These are phyloP conservation scores for Drosophila mayri DNA, from an alignment of 1,140 invertebrate species.

Conservation along the genomic window DNA sequence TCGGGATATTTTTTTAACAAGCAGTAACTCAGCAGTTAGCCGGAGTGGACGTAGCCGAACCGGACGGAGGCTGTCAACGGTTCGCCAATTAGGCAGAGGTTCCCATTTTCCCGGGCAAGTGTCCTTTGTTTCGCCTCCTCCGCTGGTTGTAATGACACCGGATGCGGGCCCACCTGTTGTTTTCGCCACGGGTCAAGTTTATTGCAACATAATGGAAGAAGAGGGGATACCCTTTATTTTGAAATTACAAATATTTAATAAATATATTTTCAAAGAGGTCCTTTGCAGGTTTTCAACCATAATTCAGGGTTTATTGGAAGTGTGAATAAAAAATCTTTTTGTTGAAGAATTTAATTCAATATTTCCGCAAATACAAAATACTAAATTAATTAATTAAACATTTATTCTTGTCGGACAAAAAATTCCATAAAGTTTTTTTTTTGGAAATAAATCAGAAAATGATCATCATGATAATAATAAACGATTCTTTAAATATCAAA, in stretches of 20 bases:
- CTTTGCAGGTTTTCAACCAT: not conserved
- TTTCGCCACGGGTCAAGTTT: not conserved
- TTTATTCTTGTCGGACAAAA: too few species aligned
- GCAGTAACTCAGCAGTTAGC: too few species aligned
- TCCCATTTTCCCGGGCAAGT: not conserved
- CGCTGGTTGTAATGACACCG: slow-evolving; percentile 44
- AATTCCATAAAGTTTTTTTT: too few species aligned
- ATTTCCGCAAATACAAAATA: too few species aligned
- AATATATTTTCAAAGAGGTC: not conserved
- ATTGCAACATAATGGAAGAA: not conserved
- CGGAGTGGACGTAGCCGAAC: slow-evolving; percentile 1
- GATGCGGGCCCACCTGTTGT: slow-evolving; percentile 54
- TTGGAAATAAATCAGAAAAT: too few species aligned
- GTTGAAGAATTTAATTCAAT: not conserved
- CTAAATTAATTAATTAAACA: too few species aligned
- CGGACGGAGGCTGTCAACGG: slow-evolving; percentile 20
- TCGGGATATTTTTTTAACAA: too few species aligned
- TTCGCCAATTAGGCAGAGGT: slow-evolving; percentile 36
- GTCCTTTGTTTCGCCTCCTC: slow-evolving; percentile 6
- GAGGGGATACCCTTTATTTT: slow-evolving; percentile 4
- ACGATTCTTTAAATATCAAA: too few species aligned
- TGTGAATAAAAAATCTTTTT: not conserved
- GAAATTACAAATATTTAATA: not conserved
- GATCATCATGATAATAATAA: too few species aligned
- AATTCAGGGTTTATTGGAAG: not conserved